Conservation (phyloP, 2,797 vertebrate genomes). For the Muscicapa comitata region DNA sequence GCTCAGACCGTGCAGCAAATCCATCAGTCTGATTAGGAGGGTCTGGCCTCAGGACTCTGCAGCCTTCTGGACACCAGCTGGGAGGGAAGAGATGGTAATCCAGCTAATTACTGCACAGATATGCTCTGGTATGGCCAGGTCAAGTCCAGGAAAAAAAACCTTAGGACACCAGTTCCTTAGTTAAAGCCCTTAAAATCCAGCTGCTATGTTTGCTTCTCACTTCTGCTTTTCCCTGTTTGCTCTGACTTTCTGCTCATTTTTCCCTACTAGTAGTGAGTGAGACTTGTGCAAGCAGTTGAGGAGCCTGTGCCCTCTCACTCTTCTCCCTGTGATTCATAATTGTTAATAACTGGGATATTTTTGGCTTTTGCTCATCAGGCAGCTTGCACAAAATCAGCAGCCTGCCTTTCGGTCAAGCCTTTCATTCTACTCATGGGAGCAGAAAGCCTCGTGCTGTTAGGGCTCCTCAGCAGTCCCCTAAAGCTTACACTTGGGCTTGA, state of each 20-base stretch:
- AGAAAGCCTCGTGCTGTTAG: neutral
- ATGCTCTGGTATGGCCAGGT: neutral
- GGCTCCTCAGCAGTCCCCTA: neutral
- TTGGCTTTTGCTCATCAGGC: constrained; percentile 44
- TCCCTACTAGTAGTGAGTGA: neutral
- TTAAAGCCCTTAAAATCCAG: neutral
- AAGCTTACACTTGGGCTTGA: neutral
- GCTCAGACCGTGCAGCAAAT: neutral
- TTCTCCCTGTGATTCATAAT: constrained; percentile 25
- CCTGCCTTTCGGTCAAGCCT: constrained; percentile 11
- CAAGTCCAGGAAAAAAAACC: neutral
- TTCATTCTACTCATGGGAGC: neutral
- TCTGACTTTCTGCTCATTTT: neutral
- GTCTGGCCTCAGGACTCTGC: neutral
- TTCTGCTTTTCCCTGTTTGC: neutral
- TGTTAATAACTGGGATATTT: constrained; percentile 48
- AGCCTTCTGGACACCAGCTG: neutral
- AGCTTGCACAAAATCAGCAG: constrained; percentile 2
- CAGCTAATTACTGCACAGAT: neutral
- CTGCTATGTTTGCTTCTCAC: neutral
- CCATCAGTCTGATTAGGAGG: neutral
- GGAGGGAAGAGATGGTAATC: neutral
- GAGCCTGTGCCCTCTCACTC: neutral
- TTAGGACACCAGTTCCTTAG: neutral
- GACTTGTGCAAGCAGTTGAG: constrained; percentile 24